phyloP scores from a whole-genome alignment of 1,140 invertebrate genomes.

The Aricia agestis region DNA sequence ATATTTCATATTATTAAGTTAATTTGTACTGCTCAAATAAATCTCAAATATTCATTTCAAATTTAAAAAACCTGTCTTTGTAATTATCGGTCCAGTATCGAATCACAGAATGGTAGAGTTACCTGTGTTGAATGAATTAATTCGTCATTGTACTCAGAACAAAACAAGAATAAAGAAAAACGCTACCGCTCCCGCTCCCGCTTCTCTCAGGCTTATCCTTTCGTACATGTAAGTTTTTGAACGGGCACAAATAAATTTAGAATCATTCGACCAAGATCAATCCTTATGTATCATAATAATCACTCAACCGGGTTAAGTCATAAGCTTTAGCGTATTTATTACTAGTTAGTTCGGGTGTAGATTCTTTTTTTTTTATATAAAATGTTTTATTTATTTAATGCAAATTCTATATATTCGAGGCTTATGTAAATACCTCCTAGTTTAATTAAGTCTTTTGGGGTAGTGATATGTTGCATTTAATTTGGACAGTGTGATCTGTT shows the following conservation, averaged over 20 bases:
- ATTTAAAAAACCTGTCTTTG: no score
- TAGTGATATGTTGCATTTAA: slow-evolving; percentile 61
- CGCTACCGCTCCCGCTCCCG: slow-evolving; percentile 9
- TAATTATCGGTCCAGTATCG: no score
- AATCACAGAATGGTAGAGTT: no score
- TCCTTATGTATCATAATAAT: slow-evolving; percentile 46
- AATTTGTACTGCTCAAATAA: no score
- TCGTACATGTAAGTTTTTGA: slow-evolving; percentile 27
- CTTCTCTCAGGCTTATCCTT: not conserved
- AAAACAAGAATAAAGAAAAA: not conserved
- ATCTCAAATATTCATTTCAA: no score
- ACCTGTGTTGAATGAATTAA: no score
- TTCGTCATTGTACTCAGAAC: no score
- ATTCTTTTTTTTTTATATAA: slow-evolving; percentile 55
- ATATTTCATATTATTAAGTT: no score
- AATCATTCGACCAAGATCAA: not conserved
- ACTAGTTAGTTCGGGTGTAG: slow-evolving; percentile 41
- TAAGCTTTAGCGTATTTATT: slow-evolving; percentile 69
- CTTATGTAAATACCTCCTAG: slow-evolving; percentile 66
- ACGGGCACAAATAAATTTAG: slow-evolving; percentile 22
- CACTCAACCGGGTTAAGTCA: slow-evolving; percentile 49
- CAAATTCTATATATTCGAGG: slow-evolving; percentile 54
- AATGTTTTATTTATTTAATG: slow-evolving; percentile 50
- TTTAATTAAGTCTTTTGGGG: slow-evolving; percentile 14
- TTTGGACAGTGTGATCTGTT: slow-evolving; percentile 44